Conservation (phyloP, 2,797 vertebrate genomes). For the Strix occidentalis region DNA sequence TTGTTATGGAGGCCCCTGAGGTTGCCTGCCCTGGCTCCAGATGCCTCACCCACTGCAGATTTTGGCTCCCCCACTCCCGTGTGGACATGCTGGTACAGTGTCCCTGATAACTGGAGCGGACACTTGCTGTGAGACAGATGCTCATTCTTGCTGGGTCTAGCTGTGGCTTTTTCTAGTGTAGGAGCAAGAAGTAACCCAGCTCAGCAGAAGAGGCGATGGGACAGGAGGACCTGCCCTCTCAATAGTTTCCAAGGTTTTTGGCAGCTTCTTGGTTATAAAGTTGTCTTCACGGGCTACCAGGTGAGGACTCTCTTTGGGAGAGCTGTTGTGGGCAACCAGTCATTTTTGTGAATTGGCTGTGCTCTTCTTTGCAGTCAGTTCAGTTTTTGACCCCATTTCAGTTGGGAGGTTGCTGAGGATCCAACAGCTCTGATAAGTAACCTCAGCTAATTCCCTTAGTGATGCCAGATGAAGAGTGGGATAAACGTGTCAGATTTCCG, state of each 20-base stretch:
- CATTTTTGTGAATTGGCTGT: background rate
- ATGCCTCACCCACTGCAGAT: constrained; percentile 31
- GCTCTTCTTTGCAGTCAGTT: background rate
- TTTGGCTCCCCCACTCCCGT: constrained; percentile 51
- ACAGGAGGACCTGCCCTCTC: background rate
- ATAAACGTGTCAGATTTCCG: background rate
- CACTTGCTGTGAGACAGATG: background rate
- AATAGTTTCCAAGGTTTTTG: background rate
- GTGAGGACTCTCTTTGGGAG: background rate
- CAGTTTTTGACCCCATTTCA: background rate
- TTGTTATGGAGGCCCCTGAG: constrained; percentile 40
- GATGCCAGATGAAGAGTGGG: background rate
- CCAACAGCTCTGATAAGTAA: background rate
- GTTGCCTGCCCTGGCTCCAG: constrained; percentile 11
- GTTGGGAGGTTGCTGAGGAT: background rate
- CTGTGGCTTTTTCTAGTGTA: background rate
- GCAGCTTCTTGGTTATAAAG: background rate
- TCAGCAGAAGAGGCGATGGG: background rate
- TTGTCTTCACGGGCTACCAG: background rate
- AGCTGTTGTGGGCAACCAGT: background rate
- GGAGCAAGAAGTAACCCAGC: background rate
- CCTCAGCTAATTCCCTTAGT: background rate
- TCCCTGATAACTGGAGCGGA: constrained; percentile 25
- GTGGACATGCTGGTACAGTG: constrained; percentile 40
- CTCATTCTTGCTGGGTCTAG: background rate